A percentile compares a stretch with the other conserved stretches of the same genome.
phyloP scores from a whole-genome alignment of 23 tunicate species.

The Halocynthia roretzi region DNA sequence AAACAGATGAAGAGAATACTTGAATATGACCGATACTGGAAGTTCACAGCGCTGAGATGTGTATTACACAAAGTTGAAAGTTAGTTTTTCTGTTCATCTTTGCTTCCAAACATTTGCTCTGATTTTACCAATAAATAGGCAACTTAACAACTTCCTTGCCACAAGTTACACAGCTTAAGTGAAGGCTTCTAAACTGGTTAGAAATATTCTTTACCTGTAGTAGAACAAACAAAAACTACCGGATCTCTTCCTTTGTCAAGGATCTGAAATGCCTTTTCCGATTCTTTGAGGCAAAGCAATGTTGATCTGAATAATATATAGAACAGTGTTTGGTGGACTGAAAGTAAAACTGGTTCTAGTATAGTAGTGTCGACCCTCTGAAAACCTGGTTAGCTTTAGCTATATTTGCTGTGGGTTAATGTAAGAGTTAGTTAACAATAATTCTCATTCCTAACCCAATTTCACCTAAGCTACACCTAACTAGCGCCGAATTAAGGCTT shows the following conservation, averaged over 20 bases:
- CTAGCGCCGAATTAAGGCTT: no score
- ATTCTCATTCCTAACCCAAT: neutral
- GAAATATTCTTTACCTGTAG: slow-evolving; percentile 53
- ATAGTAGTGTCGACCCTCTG: no score
- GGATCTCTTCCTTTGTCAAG: slow-evolving; percentile 7
- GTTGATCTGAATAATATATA: slow-evolving; percentile 11
- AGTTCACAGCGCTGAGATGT: neutral
- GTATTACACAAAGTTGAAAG: no score
- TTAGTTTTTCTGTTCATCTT: no score
- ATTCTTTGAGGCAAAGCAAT: slow-evolving; percentile 30
- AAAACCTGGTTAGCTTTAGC: no score
- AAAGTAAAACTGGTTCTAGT: no score
- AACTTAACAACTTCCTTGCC: neutral
- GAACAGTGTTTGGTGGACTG: no score
- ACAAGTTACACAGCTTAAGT: neutral
- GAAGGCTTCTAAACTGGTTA: neutral
- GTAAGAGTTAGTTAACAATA: neutral
- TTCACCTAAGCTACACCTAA: neutral
- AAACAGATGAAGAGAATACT: slow-evolving; percentile 1
- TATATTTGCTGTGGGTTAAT: no score
- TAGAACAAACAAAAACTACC: slow-evolving; percentile 77
- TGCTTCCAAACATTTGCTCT: no score
- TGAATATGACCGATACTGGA: slow-evolving; percentile 7
- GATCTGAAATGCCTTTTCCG: slow-evolving; percentile 49
- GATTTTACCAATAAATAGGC: neutral